Base-by-base conservation (phyloP, 2,797 vertebrate genomes). In the Numenius phaeopus region DNA sequence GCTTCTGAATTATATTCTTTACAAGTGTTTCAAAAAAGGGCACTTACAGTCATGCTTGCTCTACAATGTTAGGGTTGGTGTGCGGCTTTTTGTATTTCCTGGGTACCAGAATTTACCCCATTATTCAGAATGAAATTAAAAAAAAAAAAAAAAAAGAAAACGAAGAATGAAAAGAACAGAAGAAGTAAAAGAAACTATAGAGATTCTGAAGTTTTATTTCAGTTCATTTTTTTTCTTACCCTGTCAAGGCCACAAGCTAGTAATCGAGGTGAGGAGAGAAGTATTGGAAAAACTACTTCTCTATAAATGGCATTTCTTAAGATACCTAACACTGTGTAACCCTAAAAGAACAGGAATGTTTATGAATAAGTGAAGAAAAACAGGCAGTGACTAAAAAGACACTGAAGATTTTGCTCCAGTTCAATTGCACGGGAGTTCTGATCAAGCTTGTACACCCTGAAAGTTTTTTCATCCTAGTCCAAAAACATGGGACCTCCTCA, bases 1-100 rank as follows among this genome's bases (percentile, higher is more conserved):
- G 47, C 10, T 90, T 89, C 50, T 95, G 67, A 93, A 90, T 93
- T 77, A 64, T 84, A 96, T n/a, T 16, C 14, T 80, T 93, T 72
- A 46, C 3, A 59, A 80, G 46, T 42, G 9, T 89, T 96, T 90
- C 49, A 84, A 72, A 79, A 59, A 87, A 42, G 14, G 18, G 7
- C 5, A 61, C 4, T 90, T 91, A 19, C 4, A 90, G 20, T 75
- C 54, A 62, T 34, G 14, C 5, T 44, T 90, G 23, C 14, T 61
- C 7, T 57, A 55, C 70, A 89, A 2, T 58, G 4, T 62, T 47
- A 40, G 11, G 6, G 20, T 44, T 73, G 23, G 2, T 69, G 20
- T 37, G 10, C 18, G 7, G 2, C 5, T 57, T 89, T 77, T 83
- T 55, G 2, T 54, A 52, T 81, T 86, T 94, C 7, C 12, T 5